Conservation (phyloP, 2,888 invertebrate genomes). For the Creontiades dilutus region DNA sequence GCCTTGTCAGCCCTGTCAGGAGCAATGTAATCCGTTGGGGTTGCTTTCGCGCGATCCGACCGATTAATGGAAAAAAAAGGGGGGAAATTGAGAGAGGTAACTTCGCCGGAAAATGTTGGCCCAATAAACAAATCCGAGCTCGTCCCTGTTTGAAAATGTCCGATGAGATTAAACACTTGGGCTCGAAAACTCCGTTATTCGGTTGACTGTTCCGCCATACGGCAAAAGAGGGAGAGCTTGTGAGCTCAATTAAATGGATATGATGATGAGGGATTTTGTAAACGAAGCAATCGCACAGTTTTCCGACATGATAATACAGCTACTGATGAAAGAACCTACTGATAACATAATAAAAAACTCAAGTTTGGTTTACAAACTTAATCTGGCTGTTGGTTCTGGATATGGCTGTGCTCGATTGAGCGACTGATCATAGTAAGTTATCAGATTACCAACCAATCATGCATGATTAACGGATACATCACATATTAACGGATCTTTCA, state of each 20-base stretch:
- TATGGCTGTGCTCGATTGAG: too few relatives aligned
- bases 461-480: too few relatives aligned
- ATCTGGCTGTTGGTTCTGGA: too few relatives aligned
- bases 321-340: too few relatives aligned
- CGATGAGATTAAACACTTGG: conserved; percentile 8
- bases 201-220: not conserved
- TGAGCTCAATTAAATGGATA: too few relatives aligned
- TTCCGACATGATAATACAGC: too few relatives aligned
- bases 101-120: not conserved
- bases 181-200: not conserved
- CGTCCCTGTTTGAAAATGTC: conserved; percentile 7
- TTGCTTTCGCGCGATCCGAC: conserved; percentile 29
- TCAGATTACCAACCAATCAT: too few relatives aligned
- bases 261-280: not conserved
- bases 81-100: not conserved
- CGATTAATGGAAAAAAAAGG: conserved; percentile 34
- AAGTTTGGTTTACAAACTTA: too few relatives aligned
- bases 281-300: not conserved
- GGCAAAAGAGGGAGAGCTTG: not conserved
- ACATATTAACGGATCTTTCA: too few relatives aligned
- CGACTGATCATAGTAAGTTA: too few relatives aligned
- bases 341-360: too few relatives aligned
- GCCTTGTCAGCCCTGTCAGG: conserved; percentile 60
- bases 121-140: conserved; percentile 44
- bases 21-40: conserved; percentile 48